A percentile compares a stretch with the other conserved stretches of the same genome.
phyloP scores from a whole-genome alignment of 2,888 invertebrate species.

The Acleris cristana region DNA sequence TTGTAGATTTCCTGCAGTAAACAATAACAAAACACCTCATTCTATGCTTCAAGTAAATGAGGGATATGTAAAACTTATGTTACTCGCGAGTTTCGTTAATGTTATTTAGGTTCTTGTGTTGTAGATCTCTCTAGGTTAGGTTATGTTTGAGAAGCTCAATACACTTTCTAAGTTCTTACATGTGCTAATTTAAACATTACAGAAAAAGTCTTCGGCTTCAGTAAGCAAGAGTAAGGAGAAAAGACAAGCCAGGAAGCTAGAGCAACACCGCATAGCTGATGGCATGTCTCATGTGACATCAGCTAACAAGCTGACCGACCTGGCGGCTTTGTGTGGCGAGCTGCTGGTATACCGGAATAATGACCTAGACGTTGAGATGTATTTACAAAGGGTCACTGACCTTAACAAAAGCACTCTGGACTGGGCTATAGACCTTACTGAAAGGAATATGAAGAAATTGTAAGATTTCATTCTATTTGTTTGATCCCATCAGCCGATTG shows the following conservation, averaged over 20 bases:
- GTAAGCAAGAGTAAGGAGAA: conserved; percentile 85
- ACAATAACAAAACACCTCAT: too few relatives aligned
- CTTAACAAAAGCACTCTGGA: conserved; percentile 83
- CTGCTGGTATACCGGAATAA: conserved; percentile 86
- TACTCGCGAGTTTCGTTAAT: too few relatives aligned
- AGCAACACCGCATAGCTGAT: conserved; percentile 83
- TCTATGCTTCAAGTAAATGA: too few relatives aligned
- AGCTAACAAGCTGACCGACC: conserved; percentile 85
- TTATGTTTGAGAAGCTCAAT: conserved; percentile 16
- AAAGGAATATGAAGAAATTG: conserved; percentile 90
- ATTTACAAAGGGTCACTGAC: conserved; percentile 82
- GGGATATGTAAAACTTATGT: too few relatives aligned
- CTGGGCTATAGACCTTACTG: conserved; percentile 90
- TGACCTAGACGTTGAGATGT: conserved; percentile 84
- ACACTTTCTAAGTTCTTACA: neutral
- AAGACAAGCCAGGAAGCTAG: conserved; percentile 84
- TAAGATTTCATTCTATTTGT: conserved; percentile 70
- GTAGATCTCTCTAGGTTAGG: neutral
- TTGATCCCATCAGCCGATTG: conserved; percentile 1
- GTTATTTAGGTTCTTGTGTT: too few relatives aligned
- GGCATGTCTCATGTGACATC: conserved; percentile 84
- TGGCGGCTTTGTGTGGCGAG: conserved; percentile 84
- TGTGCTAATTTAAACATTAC: conserved; percentile 43
- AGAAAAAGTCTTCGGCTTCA: conserved; percentile 77
- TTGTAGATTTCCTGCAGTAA: neutral